Evolutionary conservation across 2,797 vertebrate genomes (phyloP), one percentile per base, ranked within the genome.

Genomic region (Malacoctenus gilli): DNA sequence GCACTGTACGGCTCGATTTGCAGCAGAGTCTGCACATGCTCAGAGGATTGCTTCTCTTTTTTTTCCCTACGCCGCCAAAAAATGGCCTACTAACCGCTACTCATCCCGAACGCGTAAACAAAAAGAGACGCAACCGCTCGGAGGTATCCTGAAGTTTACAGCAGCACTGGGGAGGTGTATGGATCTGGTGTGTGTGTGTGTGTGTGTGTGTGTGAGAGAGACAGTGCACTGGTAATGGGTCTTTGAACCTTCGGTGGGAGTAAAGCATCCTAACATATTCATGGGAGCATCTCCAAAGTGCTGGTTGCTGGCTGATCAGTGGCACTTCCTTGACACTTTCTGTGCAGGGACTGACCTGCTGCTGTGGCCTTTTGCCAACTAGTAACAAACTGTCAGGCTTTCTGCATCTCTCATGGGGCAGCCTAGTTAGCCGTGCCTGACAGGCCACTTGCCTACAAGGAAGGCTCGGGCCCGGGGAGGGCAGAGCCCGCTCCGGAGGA

Each of bases 371-470:
- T 90, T 86, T 79, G 76, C 83, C 78, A 85, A 72, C 77, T 73
- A 73, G 77, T 81, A 86, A 86, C 84, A 83, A 84, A 85, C 88
- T 90, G 90, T 88, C 80, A 87, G 54, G 84, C 58, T 73, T 72
- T 80, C 50, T 57, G 82, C 87, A 87, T 90, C 89, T 91, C 89
- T 87, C 89, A 47, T 28, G 88, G 88, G 87, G 82, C 81, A 60
- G 84, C 75, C 72, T 90, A 79, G 71, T 89, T 92, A 91, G 88
- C 85, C 74, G 79, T 84, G 78, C 59, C 77, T 91, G 92, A 91
- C 91, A 91, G 81, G 66, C 80, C 59, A 65, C 79, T 80, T 44
- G 68, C 83, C 82, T 89, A 86, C 82, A 79, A 84, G 76, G 79
- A 73, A 78, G 75, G 79, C 75, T 85, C 75, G 57, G 76, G 72